Evolutionary conservation across 2,797 vertebrate genomes (phyloP), one percentile per base, ranked within the genome.

Genomic region (Notamacropus eugenii): DNA sequence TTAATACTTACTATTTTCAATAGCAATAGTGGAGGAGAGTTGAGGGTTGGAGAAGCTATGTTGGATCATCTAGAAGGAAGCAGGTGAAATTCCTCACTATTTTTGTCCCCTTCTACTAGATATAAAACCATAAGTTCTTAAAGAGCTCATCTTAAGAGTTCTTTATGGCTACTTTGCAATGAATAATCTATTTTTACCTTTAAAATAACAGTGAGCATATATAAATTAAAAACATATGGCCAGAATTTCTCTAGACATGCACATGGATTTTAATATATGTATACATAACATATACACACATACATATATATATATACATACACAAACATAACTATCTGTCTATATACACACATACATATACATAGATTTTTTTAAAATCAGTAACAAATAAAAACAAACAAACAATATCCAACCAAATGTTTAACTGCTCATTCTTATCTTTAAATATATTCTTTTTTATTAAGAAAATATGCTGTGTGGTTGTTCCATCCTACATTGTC

Each of bases 141-240:
- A 90, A 90, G 40, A 92, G 55, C 56, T 96, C 92, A 55, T 95
- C 94, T 93, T 92, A 31, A 74, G 94, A 95, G 12, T 94, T 52
- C 29, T 46, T 54, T 59, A 24, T 27, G 40, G 10, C 58, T 50
- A 50, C 19, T 95, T 91, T 54, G 12, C 22, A 82, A 93, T 13
- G 34, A 87, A 54, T 28, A 93, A 74, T 0, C 58, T 29, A 74
- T 92, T 55, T 0, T 54, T 50, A 57, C 54, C 27, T 55, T 74
- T n/a, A 54, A 74, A 5, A 94, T 94, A 94, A 90, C 1, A 92
- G 87, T 93, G 27, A 93, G 50, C 74, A 3, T 74, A 94, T 95
- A 87, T 90, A 5, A 93, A 52, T 95, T 52, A 90, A 96, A 97
- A 96, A 94, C 28, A 95, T n/a, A 92, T 91, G 57, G 82, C 6